phyloP scores from a whole-genome alignment of 2,888 invertebrate species.

The Podabrus alpinus region DNA sequence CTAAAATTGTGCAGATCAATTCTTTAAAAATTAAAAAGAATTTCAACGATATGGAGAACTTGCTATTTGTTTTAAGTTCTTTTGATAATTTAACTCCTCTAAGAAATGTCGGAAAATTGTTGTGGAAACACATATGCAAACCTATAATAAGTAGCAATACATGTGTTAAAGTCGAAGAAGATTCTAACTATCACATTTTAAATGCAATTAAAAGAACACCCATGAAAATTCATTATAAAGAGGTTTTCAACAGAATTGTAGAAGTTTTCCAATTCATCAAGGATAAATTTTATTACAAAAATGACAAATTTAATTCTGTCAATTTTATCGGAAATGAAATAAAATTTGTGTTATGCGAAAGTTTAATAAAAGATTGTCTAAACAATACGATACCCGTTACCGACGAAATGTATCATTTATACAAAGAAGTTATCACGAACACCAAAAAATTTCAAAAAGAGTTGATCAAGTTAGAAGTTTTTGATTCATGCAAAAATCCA shows the following conservation, averaged over 20 bases:
- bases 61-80: constrained; percentile 50
- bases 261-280: constrained; percentile 63
- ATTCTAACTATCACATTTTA: constrained; percentile 40
- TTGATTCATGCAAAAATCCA: constrained; percentile 61
- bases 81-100: constrained; percentile 58
- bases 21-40: constrained; percentile 51
- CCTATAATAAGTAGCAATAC: constrained; percentile 62
- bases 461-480: constrained; percentile 64
- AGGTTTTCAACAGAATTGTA: constrained; percentile 63
- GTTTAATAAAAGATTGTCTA: constrained; percentile 75
- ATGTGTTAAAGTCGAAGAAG: constrained; percentile 54
- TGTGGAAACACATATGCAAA: constrained; percentile 62
- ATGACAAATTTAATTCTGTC: constrained; percentile 56
- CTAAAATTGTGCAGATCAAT: constrained; percentile 51
- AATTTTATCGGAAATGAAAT: constrained; percentile 61
- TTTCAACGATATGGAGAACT: constrained; percentile 53
- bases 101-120: constrained; percentile 61
- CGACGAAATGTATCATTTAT: constrained; percentile 70
- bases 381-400: constrained; percentile 73
- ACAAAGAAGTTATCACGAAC: constrained; percentile 63
- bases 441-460: constrained; percentile 69
- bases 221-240: constrained; percentile 57
- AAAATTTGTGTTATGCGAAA: constrained; percentile 64
- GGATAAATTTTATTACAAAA: constrained; percentile 59
- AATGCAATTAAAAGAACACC: constrained; percentile 54